phyloP scores from a whole-genome alignment of 2,888 invertebrate genomes.

The Apamea epomidion region DNA sequence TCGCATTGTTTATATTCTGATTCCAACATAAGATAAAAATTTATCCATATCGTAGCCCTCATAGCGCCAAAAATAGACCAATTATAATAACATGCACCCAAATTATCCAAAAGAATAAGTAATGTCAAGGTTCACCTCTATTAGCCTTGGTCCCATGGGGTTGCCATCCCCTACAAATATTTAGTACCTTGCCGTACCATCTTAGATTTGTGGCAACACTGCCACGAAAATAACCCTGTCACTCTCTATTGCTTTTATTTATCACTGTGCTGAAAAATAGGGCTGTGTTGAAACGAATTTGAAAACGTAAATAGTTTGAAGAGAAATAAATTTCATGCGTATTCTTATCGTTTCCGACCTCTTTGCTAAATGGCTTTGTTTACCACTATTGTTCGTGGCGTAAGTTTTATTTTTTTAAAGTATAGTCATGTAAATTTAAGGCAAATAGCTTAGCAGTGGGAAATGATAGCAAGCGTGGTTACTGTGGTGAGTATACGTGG shows the following conservation, averaged over 20 bases:
- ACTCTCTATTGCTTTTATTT: constrained; percentile 71
- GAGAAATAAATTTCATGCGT: background rate
- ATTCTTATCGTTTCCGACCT: background rate
- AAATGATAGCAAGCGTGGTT: background rate
- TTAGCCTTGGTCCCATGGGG: constrained; percentile 70
- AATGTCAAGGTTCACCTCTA: constrained; percentile 84
- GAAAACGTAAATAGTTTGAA: constrained; percentile 18
- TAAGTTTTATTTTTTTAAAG: background rate
- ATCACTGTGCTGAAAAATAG: constrained; percentile 75
- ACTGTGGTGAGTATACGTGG: background rate
- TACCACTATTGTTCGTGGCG: background rate
- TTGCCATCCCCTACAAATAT: constrained; percentile 72
- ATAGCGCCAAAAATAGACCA: constrained; percentile 34
- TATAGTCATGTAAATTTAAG: background rate
- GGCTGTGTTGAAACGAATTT: constrained; percentile 68
- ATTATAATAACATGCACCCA: constrained; percentile 30
- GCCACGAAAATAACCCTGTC: constrained; percentile 77
- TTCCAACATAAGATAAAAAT: background rate
- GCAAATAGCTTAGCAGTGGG: background rate
- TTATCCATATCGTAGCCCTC: background rate
- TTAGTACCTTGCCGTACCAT: constrained; percentile 88
- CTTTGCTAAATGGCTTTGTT: background rate
- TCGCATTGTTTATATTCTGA: background rate
- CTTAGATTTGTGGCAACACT: constrained; percentile 87
- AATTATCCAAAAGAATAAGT: constrained; percentile 78